Conservation (phyloP, 2,113 vertebrate species). For the Probosciger aterrimus region DNA sequence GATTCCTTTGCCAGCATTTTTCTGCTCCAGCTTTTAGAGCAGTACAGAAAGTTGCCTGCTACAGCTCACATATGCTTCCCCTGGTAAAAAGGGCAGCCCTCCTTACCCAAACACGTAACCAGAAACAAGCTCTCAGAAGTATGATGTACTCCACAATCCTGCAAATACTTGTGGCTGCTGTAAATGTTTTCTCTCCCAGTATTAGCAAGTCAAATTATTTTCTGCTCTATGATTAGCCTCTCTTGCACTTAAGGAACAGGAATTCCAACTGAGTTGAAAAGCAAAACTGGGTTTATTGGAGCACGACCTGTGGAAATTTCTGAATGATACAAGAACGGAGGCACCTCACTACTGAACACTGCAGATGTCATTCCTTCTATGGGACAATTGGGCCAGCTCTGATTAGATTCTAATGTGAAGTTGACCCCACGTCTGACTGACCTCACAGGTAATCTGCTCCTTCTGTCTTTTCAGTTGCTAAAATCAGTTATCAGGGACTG, state of each 20-base stretch:
- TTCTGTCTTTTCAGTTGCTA: not conserved
- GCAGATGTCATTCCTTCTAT: not conserved
- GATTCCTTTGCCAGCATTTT: not conserved
- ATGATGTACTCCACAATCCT: slow-evolving; percentile 35
- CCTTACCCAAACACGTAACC: slow-evolving; percentile 20
- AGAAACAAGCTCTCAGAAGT: slow-evolving; percentile 39
- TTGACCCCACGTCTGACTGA: not conserved
- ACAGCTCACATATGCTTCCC: not conserved
- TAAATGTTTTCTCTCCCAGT: slow-evolving; percentile 59
- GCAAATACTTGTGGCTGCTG: slow-evolving; percentile 66
- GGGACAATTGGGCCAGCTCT: not conserved
- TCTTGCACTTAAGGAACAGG: slow-evolving; percentile 64
- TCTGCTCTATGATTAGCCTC: slow-evolving; percentile 66
- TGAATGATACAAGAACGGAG: not conserved
- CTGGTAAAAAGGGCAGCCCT: not conserved
- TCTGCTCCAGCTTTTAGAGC: not conserved
- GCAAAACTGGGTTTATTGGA: slow-evolving; percentile 16
- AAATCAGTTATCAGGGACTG: not conserved
- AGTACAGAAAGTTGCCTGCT: not conserved
- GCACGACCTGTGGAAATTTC: not conserved
- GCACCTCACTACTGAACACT: not conserved
- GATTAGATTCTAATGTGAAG: not conserved
- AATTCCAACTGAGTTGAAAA: slow-evolving; percentile 61
- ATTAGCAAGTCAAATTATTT: slow-evolving; percentile 75
- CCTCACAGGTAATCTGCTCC: not conserved